Evolutionary conservation across 2,888 invertebrate genomes (phyloP).

Genomic region (Agapostemon virescens): DNA sequence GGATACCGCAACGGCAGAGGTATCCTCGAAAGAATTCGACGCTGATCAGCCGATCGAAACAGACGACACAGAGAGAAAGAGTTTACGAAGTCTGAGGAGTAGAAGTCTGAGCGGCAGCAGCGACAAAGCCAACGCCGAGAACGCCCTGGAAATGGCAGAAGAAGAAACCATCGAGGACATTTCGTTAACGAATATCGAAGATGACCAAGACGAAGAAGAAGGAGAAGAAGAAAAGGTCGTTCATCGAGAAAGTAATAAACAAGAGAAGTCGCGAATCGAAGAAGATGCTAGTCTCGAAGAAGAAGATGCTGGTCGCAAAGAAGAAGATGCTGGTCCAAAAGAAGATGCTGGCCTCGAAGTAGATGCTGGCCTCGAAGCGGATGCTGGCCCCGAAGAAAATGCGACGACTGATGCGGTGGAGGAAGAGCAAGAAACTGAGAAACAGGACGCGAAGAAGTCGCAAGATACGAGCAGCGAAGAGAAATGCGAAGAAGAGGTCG

Average conservation of each 20-base stretch:
- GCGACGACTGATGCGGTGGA: not conserved
- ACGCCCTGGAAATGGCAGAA: not conserved
- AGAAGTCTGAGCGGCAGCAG: not conserved
- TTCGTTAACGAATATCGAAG: not conserved
- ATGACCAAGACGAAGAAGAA: not conserved
- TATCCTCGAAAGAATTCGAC: slow-evolving; percentile 1
- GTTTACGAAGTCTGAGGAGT: not conserved
- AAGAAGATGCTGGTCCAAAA: too few relatives aligned
- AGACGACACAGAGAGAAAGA: not conserved
- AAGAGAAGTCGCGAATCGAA: too few relatives aligned
- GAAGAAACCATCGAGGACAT: not conserved
- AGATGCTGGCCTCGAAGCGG: too few relatives aligned
- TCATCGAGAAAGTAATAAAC: too few relatives aligned
- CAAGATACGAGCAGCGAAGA: not conserved
- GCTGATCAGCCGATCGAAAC: not conserved
- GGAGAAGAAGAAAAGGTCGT: slow-evolving; percentile 13
- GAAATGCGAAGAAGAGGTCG: not conserved
- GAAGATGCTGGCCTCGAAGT: too few relatives aligned
- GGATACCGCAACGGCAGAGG: not conserved
- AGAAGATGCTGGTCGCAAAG: too few relatives aligned
- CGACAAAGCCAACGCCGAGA: not conserved
- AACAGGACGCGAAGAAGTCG: not conserved
- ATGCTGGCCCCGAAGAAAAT: not conserved
- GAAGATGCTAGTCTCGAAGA: too few relatives aligned
- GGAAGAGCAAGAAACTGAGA: slow-evolving; percentile 13